Percentiles rank a stretch among this genome's conserved stretches.
Conservation (phyloP, 2,888 invertebrate genomes). For the Amphipoea lucens region DNA sequence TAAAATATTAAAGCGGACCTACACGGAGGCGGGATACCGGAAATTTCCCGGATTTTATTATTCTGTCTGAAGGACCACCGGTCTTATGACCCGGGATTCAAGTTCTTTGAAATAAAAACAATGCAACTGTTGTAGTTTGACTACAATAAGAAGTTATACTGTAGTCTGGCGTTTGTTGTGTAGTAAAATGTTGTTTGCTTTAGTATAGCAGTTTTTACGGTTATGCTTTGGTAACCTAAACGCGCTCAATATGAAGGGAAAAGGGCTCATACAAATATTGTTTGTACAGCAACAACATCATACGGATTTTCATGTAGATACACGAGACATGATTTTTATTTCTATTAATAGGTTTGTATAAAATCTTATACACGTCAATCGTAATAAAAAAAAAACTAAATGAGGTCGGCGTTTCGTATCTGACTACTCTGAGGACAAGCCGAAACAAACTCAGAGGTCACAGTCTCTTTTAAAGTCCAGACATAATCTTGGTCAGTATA, state of each 20-base stretch:
- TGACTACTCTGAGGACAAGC: neutral
- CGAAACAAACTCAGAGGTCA: neutral
- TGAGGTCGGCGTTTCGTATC: neutral
- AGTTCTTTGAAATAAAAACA: constrained; percentile 45
- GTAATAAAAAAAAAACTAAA: too few species aligned
- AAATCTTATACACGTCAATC: neutral
- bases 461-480: neutral
- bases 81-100: constrained; percentile 29
- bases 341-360: neutral
- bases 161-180: constrained; percentile 6
- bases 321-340: neutral
- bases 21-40: constrained; percentile 31
- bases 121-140: constrained; percentile 36
- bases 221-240: neutral
- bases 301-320: neutral
- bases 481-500: neutral
- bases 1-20: constrained; percentile 56
- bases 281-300: neutral
- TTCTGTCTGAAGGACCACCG: constrained; percentile 53
- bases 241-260: too few species aligned
- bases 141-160: constrained; percentile 22
- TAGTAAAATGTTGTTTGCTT: neutral
- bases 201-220: neutral
- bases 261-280: neutral
- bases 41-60: constrained; percentile 58